Evolutionary conservation across 2,888 invertebrate species (phyloP), one percentile per base, ranked within the genome.

Genomic region (Oscheius onirici): DNA sequence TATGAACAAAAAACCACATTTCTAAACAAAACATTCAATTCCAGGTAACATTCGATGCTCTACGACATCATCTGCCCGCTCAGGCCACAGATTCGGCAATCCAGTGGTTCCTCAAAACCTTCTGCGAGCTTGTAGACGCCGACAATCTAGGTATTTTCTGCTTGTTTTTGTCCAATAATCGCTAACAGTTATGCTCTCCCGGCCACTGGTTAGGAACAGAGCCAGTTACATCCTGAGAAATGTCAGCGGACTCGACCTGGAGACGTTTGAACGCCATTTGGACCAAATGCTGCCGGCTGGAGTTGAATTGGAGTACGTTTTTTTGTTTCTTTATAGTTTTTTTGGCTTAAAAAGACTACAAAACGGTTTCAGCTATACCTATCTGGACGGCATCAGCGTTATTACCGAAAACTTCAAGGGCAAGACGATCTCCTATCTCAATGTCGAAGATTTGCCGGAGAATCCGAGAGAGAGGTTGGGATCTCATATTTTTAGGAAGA

Each of bases 371-470:
- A 72, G 72, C n/a, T 58, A 52, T 24, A 15, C 49, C 17, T 43
- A 72, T 20, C 51, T 72, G 28, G 44, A 41, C 1, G 72, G 67
- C 11, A 41, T 72, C 5, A 40, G 49, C 11, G 40, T 68, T 17
- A 17, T 66, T 17, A 54, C 28, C 20, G 66, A 65, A 15, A 22
- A 17, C 15, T 34, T 67, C 40, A 57, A 34, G 46, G 75, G 75
- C 17, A 43, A 63, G 41, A 26, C 28, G 11, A 71, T 75, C 41
- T 67, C 71, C 41, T 75, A 75, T 52, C 52, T 75, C 40, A 55
- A 43, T 40, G 69, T 67, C 3, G 75, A 75, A 24, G 75, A 75
- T 46, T 55, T 75, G n/a, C 73, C 75, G 2, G 75, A 73, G 49
- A 22, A 44, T n/a, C 73, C 75, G 17, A 67, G 69, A 41, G 75